phyloP scores from a whole-genome alignment of 2,797 vertebrate genomes.

The Pampus argenteus region DNA sequence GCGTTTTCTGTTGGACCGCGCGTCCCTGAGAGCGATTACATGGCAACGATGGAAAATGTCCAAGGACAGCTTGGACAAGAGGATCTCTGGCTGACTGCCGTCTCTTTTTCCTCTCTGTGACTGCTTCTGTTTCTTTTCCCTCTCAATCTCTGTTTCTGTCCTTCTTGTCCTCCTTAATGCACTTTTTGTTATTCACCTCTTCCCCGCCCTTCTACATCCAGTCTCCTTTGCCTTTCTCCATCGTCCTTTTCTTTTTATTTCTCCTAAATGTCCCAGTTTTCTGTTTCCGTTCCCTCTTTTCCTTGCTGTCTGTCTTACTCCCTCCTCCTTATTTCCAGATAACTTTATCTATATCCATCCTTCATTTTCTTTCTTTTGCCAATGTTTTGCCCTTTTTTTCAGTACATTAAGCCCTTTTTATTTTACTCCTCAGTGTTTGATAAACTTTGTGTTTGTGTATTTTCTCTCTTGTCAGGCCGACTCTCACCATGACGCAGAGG shows the following conservation, averaged over 20 bases:
- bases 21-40: constrained; percentile 60
- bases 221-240: background rate
- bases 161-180: background rate
- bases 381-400: too few species aligned
- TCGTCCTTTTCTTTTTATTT: background rate
- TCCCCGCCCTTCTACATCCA: background rate
- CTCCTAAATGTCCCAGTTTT: background rate
- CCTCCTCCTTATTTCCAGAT: background rate
- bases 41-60: constrained; percentile 54
- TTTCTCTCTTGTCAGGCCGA: constrained; percentile 82
- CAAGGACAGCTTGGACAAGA: constrained; percentile 59
- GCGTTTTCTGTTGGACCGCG: constrained; percentile 50
- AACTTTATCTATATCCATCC: background rate
- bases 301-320: background rate
- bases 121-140: constrained; percentile 12
- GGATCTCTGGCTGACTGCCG: constrained; percentile 33
- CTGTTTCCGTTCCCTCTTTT: background rate
- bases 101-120: constrained; percentile 3
- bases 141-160: constrained; percentile 12
- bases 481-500: constrained; percentile 94
- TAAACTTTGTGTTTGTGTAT: background rate
- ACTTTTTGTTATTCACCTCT: background rate
- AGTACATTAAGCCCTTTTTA: background rate
- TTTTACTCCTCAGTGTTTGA: too few species aligned
- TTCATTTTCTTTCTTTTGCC: too few species aligned